Evolutionary conservation across 92 coral and sea anemone genomes (phyloP).

Genomic region (Pocillopora grandis): DNA sequence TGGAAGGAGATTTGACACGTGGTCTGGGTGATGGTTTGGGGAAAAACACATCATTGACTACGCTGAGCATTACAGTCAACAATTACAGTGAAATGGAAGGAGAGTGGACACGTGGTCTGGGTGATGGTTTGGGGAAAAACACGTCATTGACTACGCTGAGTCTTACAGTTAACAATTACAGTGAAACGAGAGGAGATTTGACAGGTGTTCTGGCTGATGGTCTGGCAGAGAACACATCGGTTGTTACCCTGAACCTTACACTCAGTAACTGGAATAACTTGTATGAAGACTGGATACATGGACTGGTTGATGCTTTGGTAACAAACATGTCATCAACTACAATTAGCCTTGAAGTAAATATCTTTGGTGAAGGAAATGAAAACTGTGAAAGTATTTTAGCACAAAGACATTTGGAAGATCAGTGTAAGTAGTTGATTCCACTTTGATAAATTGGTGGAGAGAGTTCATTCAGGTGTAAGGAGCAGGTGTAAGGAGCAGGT

Average conservation of each 20-base stretch:
- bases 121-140: background rate
- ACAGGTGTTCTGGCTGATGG: accelerated
- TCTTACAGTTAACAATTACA: background rate
- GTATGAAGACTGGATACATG: no score
- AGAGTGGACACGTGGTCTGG: background rate
- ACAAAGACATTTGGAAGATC: no score
- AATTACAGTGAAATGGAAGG: background rate
- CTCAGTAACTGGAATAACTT: background rate
- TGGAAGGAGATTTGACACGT: background rate
- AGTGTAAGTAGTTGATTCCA: no score
- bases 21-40: background rate
- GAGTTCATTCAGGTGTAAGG: background rate
- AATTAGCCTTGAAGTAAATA: no score
- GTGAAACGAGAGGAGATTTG: background rate
- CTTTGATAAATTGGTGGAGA: background rate
- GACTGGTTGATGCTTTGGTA: background rate
- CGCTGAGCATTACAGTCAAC: background rate
- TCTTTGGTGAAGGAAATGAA: no score
- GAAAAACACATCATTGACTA: background rate
- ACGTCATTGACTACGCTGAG: background rate
- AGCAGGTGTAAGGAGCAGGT: background rate
- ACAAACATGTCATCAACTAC: background rate
- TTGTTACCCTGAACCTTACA: background rate
- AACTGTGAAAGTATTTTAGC: no score
- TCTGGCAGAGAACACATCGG: background rate